These are phyloP conservation scores for Carterocephalus palaemon DNA, from an alignment of 2,888 invertebrate species.

Conservation along the genomic window DNA sequence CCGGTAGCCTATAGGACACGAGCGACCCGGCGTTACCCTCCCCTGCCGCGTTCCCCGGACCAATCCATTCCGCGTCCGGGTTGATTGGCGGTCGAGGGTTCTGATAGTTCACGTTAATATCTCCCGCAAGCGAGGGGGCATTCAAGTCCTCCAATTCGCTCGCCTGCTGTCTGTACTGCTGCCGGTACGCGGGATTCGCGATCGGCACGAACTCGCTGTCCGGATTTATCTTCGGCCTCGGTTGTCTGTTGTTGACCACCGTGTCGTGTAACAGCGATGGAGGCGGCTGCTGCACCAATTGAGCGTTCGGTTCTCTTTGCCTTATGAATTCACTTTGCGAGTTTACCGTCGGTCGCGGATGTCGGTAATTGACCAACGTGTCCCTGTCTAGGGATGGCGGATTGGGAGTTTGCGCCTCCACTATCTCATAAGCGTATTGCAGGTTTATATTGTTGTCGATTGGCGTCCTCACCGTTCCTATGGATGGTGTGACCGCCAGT, in stretches of 20 bases:
- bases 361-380: constrained; percentile 84
- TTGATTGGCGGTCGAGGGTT: constrained; percentile 77
- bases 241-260: constrained; percentile 84
- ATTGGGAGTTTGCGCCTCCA: constrained; percentile 53
- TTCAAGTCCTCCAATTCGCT: constrained; percentile 68
- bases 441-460: constrained; percentile 75
- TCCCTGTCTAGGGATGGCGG: constrained; percentile 81
- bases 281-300: constrained; percentile 53
- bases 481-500: constrained; percentile 66
- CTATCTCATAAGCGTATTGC: constrained; percentile 73
- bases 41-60: constrained; percentile 69
- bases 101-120: constrained; percentile 79
- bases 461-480: constrained; percentile 69
- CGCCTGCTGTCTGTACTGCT: constrained; percentile 56
- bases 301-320: constrained; percentile 48
- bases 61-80: constrained; percentile 80
- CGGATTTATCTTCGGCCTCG: constrained; percentile 83
- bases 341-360: constrained; percentile 82
- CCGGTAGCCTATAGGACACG: constrained; percentile 85
- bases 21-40: constrained; percentile 66
- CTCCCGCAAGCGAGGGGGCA: constrained; percentile 61
- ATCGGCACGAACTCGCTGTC: constrained; percentile 82
- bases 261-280: constrained; percentile 81
- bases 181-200: constrained; percentile 64
- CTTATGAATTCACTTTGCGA: constrained; percentile 81